phyloP scores from a whole-genome alignment of 2,797 vertebrate genomes.

The Echeneis naucrates region DNA sequence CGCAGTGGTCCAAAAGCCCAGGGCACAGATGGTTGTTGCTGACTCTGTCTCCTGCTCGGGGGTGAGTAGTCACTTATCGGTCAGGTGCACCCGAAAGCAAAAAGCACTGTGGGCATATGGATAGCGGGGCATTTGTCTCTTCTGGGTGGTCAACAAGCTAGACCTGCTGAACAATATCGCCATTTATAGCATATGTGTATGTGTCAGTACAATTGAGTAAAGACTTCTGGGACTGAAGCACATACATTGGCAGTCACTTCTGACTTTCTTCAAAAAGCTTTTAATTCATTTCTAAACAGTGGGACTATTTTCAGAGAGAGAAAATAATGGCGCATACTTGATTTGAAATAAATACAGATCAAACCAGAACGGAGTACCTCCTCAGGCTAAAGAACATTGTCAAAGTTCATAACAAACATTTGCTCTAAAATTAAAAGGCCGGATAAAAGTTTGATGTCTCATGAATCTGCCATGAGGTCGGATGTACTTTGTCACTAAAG shows the following conservation, averaged over 20 bases:
- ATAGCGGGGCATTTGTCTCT: slow-evolving; percentile 12
- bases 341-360: slow-evolving; percentile 48
- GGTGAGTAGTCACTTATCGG: slow-evolving; percentile 32
- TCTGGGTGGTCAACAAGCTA: slow-evolving; percentile 16
- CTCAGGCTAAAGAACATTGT: slow-evolving; percentile 49
- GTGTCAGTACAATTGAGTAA: slow-evolving; percentile 2
- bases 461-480: slow-evolving; percentile 42
- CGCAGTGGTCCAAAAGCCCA: slow-evolving; percentile 52
- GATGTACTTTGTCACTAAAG: slow-evolving; percentile 32
- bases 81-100: slow-evolving; percentile 27
- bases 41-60: slow-evolving; percentile 39
- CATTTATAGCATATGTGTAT: slow-evolving; percentile 18
- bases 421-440: slow-evolving; percentile 46
- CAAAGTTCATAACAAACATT: slow-evolving; percentile 47
- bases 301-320: not conserved
- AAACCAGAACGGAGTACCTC: slow-evolving; percentile 35
- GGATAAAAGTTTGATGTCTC: slow-evolving; percentile 52
- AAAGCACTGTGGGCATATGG: slow-evolving; percentile 32
- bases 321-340: slow-evolving; percentile 14
- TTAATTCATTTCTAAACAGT: slow-evolving; percentile 18
- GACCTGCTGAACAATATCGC: slow-evolving; percentile 41
- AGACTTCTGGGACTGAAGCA: slow-evolving; percentile 12
- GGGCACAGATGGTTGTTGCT: slow-evolving; percentile 53
- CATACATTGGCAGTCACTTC: slow-evolving; percentile 3
- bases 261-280: slow-evolving; percentile 26